Conservation (phyloP, 2,888 invertebrate species). For the Leptinotarsa rubiginosa region DNA sequence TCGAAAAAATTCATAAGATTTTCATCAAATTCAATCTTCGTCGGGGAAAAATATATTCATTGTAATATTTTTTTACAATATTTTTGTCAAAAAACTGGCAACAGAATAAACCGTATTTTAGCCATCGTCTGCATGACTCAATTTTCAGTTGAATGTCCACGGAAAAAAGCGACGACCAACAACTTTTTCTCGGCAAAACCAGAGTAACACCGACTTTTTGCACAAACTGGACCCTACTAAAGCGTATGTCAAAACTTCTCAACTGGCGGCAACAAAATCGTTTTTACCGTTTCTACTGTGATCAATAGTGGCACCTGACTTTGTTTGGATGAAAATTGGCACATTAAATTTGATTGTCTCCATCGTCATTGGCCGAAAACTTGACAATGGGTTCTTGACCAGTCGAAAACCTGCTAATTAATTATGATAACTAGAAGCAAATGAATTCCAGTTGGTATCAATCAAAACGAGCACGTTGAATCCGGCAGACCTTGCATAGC, state of each 20-base stretch:
- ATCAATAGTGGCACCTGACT: slow-evolving; percentile 20
- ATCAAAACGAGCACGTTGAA: slow-evolving; percentile 62
- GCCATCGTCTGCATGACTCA: background rate
- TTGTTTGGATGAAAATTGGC: slow-evolving; percentile 26
- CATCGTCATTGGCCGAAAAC: slow-evolving; percentile 10
- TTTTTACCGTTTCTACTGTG: slow-evolving; percentile 10
- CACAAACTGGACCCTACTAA: slow-evolving; percentile 1
- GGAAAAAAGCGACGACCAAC: slow-evolving; percentile 2
- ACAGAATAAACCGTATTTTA: background rate
- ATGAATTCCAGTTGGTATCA: slow-evolving; percentile 62
- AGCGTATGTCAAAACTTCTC: slow-evolving; percentile 4
- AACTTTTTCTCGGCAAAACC: background rate
- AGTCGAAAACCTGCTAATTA: slow-evolving; percentile 61
- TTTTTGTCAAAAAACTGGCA: background rate
- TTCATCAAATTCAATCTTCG: background rate
- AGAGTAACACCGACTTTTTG: slow-evolving; percentile 1
- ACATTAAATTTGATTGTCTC: slow-evolving; percentile 29
- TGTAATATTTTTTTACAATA: background rate
- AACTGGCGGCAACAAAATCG: slow-evolving; percentile 10
- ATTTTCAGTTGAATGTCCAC: background rate
- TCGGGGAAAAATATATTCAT: background rate
- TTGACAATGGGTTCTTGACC: slow-evolving; percentile 49
- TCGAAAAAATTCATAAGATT: too few relatives aligned
- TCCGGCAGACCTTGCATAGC: slow-evolving; percentile 57
- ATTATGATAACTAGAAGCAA: slow-evolving; percentile 65